A percentile compares a stretch with the other conserved stretches of the same genome.
phyloP scores from a whole-genome alignment of 2,888 invertebrate species.

The Synergus gifuensis region DNA sequence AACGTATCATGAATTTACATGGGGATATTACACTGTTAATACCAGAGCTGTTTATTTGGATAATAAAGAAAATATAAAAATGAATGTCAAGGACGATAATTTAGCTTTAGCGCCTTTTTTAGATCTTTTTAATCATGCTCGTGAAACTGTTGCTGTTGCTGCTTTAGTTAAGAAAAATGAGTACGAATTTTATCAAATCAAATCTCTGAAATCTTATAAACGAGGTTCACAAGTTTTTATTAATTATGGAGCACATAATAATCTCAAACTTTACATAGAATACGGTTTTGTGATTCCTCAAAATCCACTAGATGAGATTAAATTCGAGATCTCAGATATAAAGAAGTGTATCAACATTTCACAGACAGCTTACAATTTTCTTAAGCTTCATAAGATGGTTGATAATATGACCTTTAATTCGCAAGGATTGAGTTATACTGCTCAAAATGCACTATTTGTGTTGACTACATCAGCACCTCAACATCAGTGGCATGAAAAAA shows the following conservation, averaged over 20 bases:
- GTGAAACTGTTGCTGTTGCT: slow-evolving; percentile 80
- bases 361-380: slow-evolving; percentile 80
- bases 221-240: slow-evolving; percentile 90
- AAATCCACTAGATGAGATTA: slow-evolving; percentile 85
- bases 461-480: slow-evolving; percentile 56
- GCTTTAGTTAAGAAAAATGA: slow-evolving; percentile 70
- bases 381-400: slow-evolving; percentile 81
- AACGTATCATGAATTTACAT: slow-evolving; percentile 82
- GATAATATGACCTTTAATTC: slow-evolving; percentile 83
- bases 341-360: slow-evolving; percentile 75
- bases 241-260: slow-evolving; percentile 91
- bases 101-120: slow-evolving; percentile 91
- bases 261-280: slow-evolving; percentile 88
- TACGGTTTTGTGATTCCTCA: slow-evolving; percentile 90
- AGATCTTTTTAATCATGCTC: slow-evolving; percentile 93
- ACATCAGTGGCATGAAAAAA: slow-evolving; percentile 63
- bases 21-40: slow-evolving; percentile 92
- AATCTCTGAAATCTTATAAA: slow-evolving; percentile 79
- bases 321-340: slow-evolving; percentile 81
- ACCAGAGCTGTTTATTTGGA: slow-evolving; percentile 90
- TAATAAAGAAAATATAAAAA: slow-evolving; percentile 73
- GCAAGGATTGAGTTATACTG: slow-evolving; percentile 84
- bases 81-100: slow-evolving; percentile 68
- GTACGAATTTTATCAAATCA: slow-evolving; percentile 79
- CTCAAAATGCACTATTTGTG: slow-evolving; percentile 74